phyloP scores from a whole-genome alignment of 2,797 vertebrate species.

The Margarornis squamiger region DNA sequence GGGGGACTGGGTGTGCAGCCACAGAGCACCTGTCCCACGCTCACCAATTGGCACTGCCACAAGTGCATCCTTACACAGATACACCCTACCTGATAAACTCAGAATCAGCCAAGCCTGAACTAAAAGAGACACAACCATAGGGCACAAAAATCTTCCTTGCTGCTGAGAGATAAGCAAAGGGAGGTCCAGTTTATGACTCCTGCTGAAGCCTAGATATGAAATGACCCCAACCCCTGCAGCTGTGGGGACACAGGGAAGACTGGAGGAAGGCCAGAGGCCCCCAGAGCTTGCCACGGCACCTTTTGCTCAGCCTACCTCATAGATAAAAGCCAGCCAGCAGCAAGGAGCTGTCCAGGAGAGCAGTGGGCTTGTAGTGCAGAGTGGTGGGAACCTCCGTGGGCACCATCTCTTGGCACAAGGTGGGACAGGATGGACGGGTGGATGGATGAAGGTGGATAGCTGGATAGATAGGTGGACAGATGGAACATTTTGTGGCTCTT shows the following conservation, averaged over 20 bases:
- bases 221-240: no score
- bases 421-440: background rate
- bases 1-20: background rate
- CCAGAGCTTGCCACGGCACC: background rate
- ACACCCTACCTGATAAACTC: fast-evolving
- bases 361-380: background rate
- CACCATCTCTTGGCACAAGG: background rate
- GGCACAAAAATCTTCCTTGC: background rate
- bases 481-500: background rate
- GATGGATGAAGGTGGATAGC: background rate
- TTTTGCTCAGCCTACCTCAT: background rate
- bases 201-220: background rate
- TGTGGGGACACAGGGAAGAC: background rate
- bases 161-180: background rate
- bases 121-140: background rate
- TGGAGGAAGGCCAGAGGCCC: background rate
- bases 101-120: background rate
- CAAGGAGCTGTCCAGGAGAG: background rate
- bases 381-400: fast-evolving
- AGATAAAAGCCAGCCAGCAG: background rate
- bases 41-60: background rate
- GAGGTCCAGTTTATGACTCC: background rate
- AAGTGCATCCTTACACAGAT: background rate
- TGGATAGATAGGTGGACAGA: background rate
- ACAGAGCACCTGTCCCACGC: fast-evolving